phyloP scores from a whole-genome alignment of 2,797 vertebrate species.

The Acanthopagrus latus region DNA sequence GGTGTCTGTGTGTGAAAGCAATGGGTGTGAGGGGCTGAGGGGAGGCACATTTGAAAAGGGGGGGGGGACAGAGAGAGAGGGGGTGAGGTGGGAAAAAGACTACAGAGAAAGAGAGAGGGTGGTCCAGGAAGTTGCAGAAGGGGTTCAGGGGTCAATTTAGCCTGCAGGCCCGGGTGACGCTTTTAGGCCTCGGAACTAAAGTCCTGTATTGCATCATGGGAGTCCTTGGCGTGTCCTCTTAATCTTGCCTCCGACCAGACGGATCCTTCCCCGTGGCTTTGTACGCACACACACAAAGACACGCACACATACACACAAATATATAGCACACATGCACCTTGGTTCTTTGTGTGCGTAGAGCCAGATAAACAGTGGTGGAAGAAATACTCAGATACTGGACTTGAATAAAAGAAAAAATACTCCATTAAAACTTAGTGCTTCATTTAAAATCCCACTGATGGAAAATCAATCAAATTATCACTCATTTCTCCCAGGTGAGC shows the following conservation, averaged over 20 bases:
- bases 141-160: slow-evolving; percentile 75
- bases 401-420: neutral
- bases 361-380: slow-evolving; percentile 8
- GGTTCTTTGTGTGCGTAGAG: slow-evolving; percentile 47
- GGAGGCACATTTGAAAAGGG: slow-evolving; percentile 46
- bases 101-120: slow-evolving; percentile 43
- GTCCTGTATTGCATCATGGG: slow-evolving; percentile 73
- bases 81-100: slow-evolving; percentile 44
- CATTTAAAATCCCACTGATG: neutral
- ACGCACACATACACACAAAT: slow-evolving; percentile 26
- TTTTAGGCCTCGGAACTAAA: slow-evolving; percentile 60
- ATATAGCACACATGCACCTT: slow-evolving; percentile 55
- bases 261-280: slow-evolving; percentile 69
- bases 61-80: slow-evolving; percentile 28
- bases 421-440: neutral
- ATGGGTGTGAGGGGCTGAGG: slow-evolving; percentile 50
- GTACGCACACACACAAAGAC: slow-evolving; percentile 35
- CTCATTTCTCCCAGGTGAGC: neutral
- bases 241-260: slow-evolving; percentile 76
- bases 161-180: slow-evolving; percentile 70
- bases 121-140: slow-evolving; percentile 66
- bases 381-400: neutral
- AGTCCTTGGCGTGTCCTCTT: slow-evolving; percentile 81
- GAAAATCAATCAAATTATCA: neutral
- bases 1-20: slow-evolving; percentile 58